Conservation (phyloP, 1,140 invertebrate species). For the Olivierus martensii region DNA sequence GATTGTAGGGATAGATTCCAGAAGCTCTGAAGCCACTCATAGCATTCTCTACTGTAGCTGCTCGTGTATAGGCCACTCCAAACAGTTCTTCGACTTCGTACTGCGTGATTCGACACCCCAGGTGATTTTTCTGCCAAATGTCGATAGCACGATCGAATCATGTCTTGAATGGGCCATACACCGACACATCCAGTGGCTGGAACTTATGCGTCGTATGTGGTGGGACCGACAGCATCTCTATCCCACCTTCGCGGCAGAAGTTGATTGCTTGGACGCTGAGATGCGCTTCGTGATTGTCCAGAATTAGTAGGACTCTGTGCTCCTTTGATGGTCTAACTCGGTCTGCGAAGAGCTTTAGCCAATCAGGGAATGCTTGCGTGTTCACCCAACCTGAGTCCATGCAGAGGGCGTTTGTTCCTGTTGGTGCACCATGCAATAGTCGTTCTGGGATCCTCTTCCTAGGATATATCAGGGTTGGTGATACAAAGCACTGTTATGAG, state of each 20-base stretch:
- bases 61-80: too few relatives aligned
- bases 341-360: conserved; percentile 31
- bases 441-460: too few relatives aligned
- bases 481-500: too few relatives aligned
- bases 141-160: conserved; percentile 6
- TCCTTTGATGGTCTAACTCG: conserved; percentile 23
- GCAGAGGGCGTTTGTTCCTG: conserved; percentile 26
- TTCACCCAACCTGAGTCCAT: conserved; percentile 39
- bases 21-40: too few relatives aligned
- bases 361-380: conserved; percentile 30
- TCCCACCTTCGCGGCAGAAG: conserved; percentile 18
- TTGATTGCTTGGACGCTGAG: conserved; percentile 20
- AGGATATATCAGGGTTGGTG: too few relatives aligned
- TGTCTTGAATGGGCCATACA: conserved; percentile 19
- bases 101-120: too few relatives aligned
- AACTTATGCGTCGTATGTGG: conserved; percentile 22
- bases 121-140: too few relatives aligned
- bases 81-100: too few relatives aligned
- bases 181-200: conserved; percentile 19
- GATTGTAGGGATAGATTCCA: too few relatives aligned
- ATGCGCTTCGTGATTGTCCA: conserved; percentile 32
- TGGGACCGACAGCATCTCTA: conserved; percentile 20
- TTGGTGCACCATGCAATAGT: too few relatives aligned
- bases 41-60: too few relatives aligned
- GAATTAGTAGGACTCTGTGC: conserved; percentile 26